Evolutionary conservation across 2,888 invertebrate species (phyloP).

Genomic region (Cetonia aurata): DNA sequence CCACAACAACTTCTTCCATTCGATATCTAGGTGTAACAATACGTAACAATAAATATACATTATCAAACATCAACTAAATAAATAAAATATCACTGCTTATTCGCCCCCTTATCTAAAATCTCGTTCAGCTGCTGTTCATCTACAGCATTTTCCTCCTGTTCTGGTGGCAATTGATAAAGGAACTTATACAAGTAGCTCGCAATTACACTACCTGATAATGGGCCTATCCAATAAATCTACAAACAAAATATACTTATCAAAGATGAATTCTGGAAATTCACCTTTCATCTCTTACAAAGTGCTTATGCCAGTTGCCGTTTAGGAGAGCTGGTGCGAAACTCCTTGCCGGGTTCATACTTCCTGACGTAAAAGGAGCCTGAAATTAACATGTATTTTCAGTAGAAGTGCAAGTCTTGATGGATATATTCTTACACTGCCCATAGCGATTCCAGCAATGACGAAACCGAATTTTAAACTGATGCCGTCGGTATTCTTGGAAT

Average conservation of each 20-base stretch:
- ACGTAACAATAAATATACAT: conserved; percentile 14
- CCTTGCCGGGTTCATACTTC: conserved; percentile 76
- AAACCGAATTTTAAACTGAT: conserved; percentile 77
- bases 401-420: conserved; percentile 33
- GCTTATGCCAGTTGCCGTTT: conserved; percentile 70
- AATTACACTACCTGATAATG: conserved; percentile 60
- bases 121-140: conserved; percentile 68
- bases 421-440: conserved; percentile 72
- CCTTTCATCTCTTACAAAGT: conserved; percentile 5
- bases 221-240: conserved; percentile 65
- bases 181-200: conserved; percentile 60
- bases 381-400: conserved; percentile 47
- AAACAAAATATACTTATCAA: conserved; percentile 45
- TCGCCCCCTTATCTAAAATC: conserved; percentile 21
- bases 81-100: conserved; percentile 20
- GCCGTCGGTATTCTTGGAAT: conserved; percentile 75
- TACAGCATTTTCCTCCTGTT: conserved; percentile 67
- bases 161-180: conserved; percentile 42
- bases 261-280: neutral
- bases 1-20: conserved; percentile 18
- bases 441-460: conserved; percentile 74
- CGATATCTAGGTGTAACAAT: neutral
- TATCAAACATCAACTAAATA: neutral
- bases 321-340: conserved; percentile 78
- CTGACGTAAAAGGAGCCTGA: conserved; percentile 77